A percentile compares a stretch with the other conserved stretches of the same genome.
phyloP scores from a whole-genome alignment of 2,113 vertebrate genomes.

The Miniopterus natalensis region DNA sequence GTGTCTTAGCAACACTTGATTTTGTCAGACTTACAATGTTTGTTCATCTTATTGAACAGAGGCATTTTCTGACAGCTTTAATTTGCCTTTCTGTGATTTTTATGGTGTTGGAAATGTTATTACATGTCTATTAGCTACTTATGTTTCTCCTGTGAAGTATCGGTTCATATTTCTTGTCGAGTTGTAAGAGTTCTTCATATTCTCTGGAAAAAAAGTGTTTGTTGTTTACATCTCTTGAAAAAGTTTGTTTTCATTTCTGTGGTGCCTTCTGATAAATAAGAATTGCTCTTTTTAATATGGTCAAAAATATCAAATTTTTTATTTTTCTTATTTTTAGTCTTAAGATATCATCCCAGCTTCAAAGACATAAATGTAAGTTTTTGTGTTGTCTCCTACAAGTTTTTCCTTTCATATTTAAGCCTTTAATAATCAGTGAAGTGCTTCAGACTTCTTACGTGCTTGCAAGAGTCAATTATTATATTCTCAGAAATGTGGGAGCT shows the following conservation, averaged over 20 bases:
- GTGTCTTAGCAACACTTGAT: background rate
- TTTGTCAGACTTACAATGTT: background rate
- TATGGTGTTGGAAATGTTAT: background rate
- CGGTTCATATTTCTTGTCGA: background rate
- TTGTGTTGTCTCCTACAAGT: background rate
- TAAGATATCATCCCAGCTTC: background rate
- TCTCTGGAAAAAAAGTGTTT: background rate
- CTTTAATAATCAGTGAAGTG: background rate
- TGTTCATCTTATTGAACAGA: background rate
- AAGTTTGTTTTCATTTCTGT: background rate
- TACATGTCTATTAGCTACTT: background rate
- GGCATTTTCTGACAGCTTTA: background rate
- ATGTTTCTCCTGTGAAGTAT: background rate
- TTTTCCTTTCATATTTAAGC: background rate
- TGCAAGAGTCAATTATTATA: background rate
- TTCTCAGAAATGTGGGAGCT: constrained; percentile 16
- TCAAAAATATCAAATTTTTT: background rate
- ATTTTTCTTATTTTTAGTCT: background rate
- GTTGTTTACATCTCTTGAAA: background rate
- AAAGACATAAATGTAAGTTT: background rate
- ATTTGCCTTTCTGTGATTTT: constrained; percentile 19
- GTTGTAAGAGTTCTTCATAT: background rate
- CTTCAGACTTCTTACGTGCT: background rate
- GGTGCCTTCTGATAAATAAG: background rate
- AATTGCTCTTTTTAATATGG: background rate